phyloP scores from a whole-genome alignment of 2,113 vertebrate species.

The Megaceryle maxima region DNA sequence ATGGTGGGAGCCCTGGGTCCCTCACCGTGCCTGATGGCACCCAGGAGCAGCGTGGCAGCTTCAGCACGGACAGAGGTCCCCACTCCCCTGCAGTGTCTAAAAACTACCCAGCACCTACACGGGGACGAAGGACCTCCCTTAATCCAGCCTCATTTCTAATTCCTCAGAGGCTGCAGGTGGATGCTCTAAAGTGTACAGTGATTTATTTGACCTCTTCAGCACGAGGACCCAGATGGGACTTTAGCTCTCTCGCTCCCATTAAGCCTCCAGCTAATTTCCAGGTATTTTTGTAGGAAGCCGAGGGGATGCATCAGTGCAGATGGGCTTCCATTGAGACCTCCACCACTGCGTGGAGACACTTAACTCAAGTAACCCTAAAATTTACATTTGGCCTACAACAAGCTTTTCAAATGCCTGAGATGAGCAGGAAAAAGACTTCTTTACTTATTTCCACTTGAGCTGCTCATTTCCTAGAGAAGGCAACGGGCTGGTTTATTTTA shows the following conservation, averaged over 20 bases:
- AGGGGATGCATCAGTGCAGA: not conserved
- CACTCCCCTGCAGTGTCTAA: not conserved
- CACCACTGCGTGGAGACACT: not conserved
- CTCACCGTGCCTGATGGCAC: fast-evolving
- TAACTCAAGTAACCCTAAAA: not conserved
- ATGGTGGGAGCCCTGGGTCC: not conserved
- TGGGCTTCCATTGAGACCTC: not conserved
- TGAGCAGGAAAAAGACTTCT: not conserved
- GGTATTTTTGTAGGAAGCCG: not conserved
- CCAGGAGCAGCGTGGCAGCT: fast-evolving
- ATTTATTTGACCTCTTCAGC: not conserved
- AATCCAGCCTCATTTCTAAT: not conserved
- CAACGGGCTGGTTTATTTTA: not conserved
- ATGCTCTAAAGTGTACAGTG: not conserved
- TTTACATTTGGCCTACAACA: not conserved
- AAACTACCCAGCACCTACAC: not conserved
- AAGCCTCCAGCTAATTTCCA: not conserved
- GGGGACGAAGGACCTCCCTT: not conserved
- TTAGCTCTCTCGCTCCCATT: not conserved
- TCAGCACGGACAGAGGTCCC: not conserved
- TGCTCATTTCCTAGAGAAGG: not conserved
- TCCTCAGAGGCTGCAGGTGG: not conserved
- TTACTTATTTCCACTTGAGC: not conserved
- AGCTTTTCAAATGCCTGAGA: conserved; percentile 6
- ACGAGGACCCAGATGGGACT: not conserved